Base-by-base conservation (phyloP, 2,797 vertebrate genomes). In the Malacoraja senta region DNA sequence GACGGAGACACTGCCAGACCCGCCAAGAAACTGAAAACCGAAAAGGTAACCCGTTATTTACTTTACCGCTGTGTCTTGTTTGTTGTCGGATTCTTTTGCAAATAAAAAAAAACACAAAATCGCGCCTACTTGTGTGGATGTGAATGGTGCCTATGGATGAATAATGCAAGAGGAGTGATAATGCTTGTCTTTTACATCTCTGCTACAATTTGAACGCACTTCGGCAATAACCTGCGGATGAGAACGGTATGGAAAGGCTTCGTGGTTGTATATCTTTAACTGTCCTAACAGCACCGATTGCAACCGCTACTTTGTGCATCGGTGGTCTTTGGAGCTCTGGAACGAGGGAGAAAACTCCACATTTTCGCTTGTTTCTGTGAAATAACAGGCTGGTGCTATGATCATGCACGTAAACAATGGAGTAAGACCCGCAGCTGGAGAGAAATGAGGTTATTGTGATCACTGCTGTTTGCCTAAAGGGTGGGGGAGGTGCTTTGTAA, bases 11-110 rank as follows among this genome's bases (percentile, higher is more conserved):
- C 94, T 94, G 96, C 96, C 96, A 96, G 97, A 95, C 95, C 96
- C 94, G 97, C 96, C 94, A 97, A 97, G 96, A 97, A 96, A 94
- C 95, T 97, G 96, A 98, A 97, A 96, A 97, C 97, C 93, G 98
- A 97, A 95, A 97, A 96, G 96, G 96, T 97, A 97, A 96, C 96
- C 7, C n/a, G 6, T n/a, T 0, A 4, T 86, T 78, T 93, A 94
- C 94, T 58, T 21, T 68, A 1, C 94, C 24, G 88, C 21, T 65
- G 8, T 65, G 8, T 94, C 94, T 2, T 44, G n/a, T 93, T 68
- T 78, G 93, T 94, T 93, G 93, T 80, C 93, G 90, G 35, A 35
- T 95, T 94, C 94, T 76, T 53, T 94, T 94, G 93, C 81, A 74
- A 94, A 72, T n/a, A 29, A 77, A 76, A 77, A 77, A 6, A 29